These are phyloP conservation scores for Temnopleurus reevesii DNA, from an alignment of 53 echinoderm and acorn worm genomes.

Conservation along the genomic window DNA sequence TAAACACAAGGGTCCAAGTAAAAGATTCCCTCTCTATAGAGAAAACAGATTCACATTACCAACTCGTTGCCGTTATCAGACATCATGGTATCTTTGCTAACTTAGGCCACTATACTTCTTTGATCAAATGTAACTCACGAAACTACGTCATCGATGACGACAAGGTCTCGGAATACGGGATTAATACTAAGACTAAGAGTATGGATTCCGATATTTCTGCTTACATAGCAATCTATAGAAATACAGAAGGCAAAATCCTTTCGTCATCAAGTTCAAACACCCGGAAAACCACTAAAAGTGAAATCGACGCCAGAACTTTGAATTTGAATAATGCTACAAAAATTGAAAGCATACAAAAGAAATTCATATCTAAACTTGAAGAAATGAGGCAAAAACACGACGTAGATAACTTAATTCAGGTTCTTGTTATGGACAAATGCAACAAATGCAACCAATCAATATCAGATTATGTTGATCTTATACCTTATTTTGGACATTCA, in stretches of 20 bases:
- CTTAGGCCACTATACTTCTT: neutral
- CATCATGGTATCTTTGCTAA: neutral
- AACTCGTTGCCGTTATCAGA: neutral
- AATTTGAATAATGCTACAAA: too few relatives aligned
- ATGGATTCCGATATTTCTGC: neutral
- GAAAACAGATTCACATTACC: neutral
- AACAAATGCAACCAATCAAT: neutral
- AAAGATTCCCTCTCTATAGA: neutral
- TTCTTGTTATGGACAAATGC: too few relatives aligned
- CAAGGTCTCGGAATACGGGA: neutral
- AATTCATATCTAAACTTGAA: too few relatives aligned
- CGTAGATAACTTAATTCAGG: too few relatives aligned
- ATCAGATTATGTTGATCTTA: neutral
- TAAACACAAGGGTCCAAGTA: neutral
- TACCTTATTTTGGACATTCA: neutral
- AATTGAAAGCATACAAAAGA: too few relatives aligned
- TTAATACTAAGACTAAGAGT: neutral
- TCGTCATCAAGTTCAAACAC: too few relatives aligned
- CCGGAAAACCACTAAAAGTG: too few relatives aligned
- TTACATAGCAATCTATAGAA: neutral
- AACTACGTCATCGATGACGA: neutral
- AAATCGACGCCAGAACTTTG: too few relatives aligned
- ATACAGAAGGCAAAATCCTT: neutral
- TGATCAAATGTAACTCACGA: neutral
- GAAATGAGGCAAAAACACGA: too few relatives aligned